phyloP scores from a whole-genome alignment of 2,113 vertebrate species.

The Gnathonemus longibarbis region DNA sequence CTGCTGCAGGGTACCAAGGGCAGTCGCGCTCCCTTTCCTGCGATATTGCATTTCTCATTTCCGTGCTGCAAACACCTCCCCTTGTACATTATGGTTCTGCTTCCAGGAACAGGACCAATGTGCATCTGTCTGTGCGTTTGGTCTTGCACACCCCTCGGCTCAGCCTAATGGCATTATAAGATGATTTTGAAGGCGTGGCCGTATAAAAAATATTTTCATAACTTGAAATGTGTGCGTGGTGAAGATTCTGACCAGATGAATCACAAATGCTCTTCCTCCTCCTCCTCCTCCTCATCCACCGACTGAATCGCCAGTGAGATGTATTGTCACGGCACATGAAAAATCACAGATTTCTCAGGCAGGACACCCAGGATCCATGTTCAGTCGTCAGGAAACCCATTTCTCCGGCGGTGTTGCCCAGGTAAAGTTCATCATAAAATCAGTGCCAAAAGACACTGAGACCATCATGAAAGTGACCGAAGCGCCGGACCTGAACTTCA shows the following conservation, averaged over 20 bases:
- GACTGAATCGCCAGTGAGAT: conserved; percentile 44
- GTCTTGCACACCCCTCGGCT: conserved; percentile 54
- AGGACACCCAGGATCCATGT: conserved; percentile 26
- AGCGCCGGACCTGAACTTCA: conserved; percentile 63
- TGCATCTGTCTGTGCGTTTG: background rate
- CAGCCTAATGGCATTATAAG: conserved; percentile 70
- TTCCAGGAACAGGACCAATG: conserved; percentile 60
- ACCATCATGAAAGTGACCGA: conserved; percentile 33
- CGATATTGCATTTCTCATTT: conserved; percentile 67
- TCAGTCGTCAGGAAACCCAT: conserved; percentile 41
- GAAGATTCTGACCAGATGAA: conserved; percentile 46
- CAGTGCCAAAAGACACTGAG: conserved; percentile 38
- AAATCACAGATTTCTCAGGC: conserved; percentile 36
- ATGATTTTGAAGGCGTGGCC: conserved; percentile 59
- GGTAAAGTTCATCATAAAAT: conserved; percentile 40
- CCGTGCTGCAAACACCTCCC: conserved; percentile 58
- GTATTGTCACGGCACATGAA: conserved; percentile 58
- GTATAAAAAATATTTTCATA: conserved; percentile 58
- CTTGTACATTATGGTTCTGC: conserved; percentile 63
- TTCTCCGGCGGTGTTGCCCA: conserved; percentile 40
- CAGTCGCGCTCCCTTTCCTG: conserved; percentile 59
- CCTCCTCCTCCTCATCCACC: conserved; percentile 31
- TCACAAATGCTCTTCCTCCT: conserved; percentile 14
- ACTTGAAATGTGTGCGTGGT: conserved; percentile 60
- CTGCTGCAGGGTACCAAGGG: conserved; percentile 53